Evolutionary conservation across 1,140 invertebrate genomes (phyloP).

Genomic region (Bombus haemorrhoidalis): DNA sequence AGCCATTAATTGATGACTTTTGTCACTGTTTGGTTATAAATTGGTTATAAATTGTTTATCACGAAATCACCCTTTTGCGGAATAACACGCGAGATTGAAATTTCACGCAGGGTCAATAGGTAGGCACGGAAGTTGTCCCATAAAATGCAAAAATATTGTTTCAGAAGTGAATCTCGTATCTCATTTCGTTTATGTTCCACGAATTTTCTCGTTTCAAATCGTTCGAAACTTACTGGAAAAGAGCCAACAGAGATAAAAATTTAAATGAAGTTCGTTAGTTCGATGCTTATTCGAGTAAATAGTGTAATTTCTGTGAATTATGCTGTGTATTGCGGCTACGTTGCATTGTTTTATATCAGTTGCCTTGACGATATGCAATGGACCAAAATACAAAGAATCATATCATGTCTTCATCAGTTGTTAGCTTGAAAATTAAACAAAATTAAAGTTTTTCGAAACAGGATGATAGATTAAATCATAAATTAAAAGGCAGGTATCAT

Average conservation of each 20-base stretch:
- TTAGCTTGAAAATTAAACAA: too few relatives aligned
- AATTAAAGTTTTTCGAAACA: background rate
- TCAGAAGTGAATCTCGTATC: constrained; percentile 14
- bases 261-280: constrained; percentile 56
- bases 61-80: background rate
- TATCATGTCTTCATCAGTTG: too few relatives aligned
- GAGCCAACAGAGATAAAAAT: constrained; percentile 49
- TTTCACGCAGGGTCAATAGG: background rate
- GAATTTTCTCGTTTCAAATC: constrained; percentile 42
- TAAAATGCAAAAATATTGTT: constrained; percentile 47
- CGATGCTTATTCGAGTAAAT: constrained; percentile 44
- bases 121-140: constrained; percentile 20
- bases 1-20: background rate
- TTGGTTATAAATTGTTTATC: background rate
- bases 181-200: constrained; percentile 16
- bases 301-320: constrained; percentile 45
- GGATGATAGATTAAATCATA: background rate
- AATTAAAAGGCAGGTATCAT: background rate
- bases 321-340: background rate
- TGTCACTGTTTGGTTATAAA: background rate
- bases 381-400: background rate
- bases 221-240: constrained; percentile 29
- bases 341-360: background rate
- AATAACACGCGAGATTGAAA: background rate
- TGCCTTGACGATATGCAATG: background rate